Conservation (phyloP, 2,888 invertebrate genomes). For the Clepsis dumicolana region DNA sequence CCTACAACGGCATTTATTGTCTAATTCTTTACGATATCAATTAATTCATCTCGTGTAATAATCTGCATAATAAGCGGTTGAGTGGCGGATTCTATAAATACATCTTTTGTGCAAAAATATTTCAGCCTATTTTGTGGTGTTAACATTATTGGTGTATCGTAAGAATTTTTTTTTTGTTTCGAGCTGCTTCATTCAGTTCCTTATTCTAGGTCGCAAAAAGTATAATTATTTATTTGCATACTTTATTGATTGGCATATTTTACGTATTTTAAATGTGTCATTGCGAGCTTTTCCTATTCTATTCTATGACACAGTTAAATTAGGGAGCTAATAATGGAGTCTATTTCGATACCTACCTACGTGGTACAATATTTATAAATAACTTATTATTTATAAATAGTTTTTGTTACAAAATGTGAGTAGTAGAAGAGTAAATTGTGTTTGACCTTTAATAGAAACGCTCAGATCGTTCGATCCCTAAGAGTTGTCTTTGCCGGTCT, state of each 20-base stretch:
- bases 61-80: constrained; percentile 27
- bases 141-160: neutral
- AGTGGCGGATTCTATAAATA: neutral
- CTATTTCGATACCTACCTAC: no score
- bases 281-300: neutral
- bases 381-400: no score
- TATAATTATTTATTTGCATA: neutral
- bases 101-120: constrained; percentile 13
- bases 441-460: no score
- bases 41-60: constrained; percentile 27
- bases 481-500: no score
- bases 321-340: neutral
- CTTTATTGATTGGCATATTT: constrained; percentile 2
- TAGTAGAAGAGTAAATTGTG: no score
- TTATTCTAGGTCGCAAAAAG: neutral
- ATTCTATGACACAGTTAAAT: neutral
- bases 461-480: no score
- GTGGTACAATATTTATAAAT: no score
- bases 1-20: neutral
- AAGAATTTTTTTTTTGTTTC: constrained; percentile 30
- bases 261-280: neutral
- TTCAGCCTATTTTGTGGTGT: constrained; percentile 13
- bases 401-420: no score
- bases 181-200: neutral
- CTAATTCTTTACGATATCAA: constrained; percentile 16